These are phyloP conservation scores for Oscheius sp. DNA, from an alignment of 2,888 invertebrate species.

Conservation along the genomic window DNA sequence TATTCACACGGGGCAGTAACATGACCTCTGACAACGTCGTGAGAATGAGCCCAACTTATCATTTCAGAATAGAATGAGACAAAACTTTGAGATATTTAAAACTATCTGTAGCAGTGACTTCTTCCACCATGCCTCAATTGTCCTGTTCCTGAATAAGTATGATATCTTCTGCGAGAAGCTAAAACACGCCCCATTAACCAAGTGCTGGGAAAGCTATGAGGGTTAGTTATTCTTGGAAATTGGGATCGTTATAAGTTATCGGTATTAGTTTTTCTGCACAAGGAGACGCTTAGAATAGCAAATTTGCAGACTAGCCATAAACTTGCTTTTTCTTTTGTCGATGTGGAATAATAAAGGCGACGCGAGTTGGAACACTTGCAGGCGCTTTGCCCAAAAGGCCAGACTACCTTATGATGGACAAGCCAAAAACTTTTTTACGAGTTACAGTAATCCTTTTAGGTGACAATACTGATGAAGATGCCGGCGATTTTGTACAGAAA, in stretches of 20 bases:
- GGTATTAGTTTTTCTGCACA: background rate
- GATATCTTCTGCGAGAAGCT: constrained; percentile 74
- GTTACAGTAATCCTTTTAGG: constrained; percentile 64
- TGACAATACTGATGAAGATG: constrained; percentile 66
- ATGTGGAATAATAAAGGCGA: too few relatives aligned
- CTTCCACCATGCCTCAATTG: constrained; percentile 74
- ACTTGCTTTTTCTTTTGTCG: too few relatives aligned
- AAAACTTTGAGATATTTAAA: constrained; percentile 64
- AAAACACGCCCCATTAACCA: constrained; percentile 61
- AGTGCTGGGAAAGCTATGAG: constrained; percentile 69
- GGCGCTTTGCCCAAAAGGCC: too few relatives aligned
- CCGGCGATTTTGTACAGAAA: constrained; percentile 71
- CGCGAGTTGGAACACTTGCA: too few relatives aligned
- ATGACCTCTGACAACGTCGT: background rate
- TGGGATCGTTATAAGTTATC: background rate
- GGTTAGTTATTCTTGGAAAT: constrained; percentile 33
- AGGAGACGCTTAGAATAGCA: too few relatives aligned
- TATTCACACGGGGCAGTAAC: background rate
- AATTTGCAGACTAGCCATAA: too few relatives aligned
- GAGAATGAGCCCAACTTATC: background rate
- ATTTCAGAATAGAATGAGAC: constrained; percentile 72
- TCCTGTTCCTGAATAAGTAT: constrained; percentile 68
- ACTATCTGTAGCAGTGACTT: constrained; percentile 73
- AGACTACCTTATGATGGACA: too few relatives aligned
- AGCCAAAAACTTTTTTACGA: background rate